Percentiles rank a stretch among this genome's conserved stretches.
phyloP scores from a whole-genome alignment of 2,797 vertebrate genomes.

The Neoniphon sammara region DNA sequence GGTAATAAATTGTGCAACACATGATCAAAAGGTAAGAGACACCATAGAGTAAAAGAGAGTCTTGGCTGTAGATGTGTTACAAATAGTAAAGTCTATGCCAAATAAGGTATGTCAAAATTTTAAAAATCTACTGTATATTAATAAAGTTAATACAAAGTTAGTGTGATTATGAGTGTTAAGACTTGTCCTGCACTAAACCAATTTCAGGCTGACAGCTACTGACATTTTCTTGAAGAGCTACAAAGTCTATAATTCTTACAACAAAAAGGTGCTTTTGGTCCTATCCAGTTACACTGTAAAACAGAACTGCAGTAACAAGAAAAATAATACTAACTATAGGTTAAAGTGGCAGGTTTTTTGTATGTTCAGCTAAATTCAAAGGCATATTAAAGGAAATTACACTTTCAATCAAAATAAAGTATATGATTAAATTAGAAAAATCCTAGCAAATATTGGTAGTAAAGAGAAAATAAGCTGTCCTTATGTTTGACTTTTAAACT shows the following conservation, averaged over 20 bases:
- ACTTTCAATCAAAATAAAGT: neutral
- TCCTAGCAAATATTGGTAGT: neutral
- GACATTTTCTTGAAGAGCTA: neutral
- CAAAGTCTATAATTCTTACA: neutral
- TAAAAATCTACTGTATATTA: too few relatives aligned
- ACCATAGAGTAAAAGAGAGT: too few relatives aligned
- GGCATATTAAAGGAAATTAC: neutral
- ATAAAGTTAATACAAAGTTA: too few relatives aligned
- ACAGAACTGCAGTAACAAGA: neutral
- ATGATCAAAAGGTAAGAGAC: too few relatives aligned
- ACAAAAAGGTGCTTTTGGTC: neutral
- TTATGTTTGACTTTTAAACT: neutral
- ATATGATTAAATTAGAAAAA: too few relatives aligned
- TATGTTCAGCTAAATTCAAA: too few relatives aligned
- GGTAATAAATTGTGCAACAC: too few relatives aligned
- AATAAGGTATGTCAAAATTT: too few relatives aligned
- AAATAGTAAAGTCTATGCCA: too few relatives aligned
- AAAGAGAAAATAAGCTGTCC: neutral
- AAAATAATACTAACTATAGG: neutral
- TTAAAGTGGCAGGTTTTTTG: neutral
- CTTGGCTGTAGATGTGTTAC: too few relatives aligned
- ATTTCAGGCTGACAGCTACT: neutral
- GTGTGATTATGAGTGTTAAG: too few relatives aligned
- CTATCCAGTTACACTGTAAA: neutral
- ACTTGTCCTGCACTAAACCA: too few relatives aligned